A percentile compares a stretch with the other conserved stretches of the same genome.
Evolutionary conservation across 53 echinoderm and acorn worm genomes (phyloP).

Genomic region (Pentamera pediparva): DNA sequence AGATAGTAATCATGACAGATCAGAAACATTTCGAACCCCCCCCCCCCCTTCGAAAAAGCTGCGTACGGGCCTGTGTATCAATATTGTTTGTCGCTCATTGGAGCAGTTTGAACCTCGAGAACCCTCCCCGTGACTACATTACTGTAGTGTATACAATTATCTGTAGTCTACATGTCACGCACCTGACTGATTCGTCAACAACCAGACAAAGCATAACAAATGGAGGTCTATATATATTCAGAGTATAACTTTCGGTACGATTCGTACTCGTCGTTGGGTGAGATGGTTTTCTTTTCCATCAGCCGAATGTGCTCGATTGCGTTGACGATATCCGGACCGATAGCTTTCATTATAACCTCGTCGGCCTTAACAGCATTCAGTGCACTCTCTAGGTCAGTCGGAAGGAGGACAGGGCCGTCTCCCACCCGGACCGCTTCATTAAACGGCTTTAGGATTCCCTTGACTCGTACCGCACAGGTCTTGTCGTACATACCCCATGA

Average conservation of each 20-base stretch:
- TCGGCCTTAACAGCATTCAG: slow-evolving; percentile 48
- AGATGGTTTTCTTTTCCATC: slow-evolving; percentile 7
- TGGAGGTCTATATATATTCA: neutral
- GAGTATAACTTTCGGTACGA: neutral
- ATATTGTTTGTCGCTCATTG: too few relatives aligned
- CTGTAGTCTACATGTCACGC: too few relatives aligned
- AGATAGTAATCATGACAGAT: too few relatives aligned
- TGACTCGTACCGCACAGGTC: slow-evolving; percentile 36
- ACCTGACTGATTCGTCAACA: too few relatives aligned
- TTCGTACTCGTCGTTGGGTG: neutral
- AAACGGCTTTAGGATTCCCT: too few relatives aligned
- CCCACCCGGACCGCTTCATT: slow-evolving; percentile 1
- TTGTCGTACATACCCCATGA: slow-evolving; percentile 67
- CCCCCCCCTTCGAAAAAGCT: too few relatives aligned
- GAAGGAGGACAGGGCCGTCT: slow-evolving; percentile 1
- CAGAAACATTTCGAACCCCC: too few relatives aligned
- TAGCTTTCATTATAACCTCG: slow-evolving; percentile 41
- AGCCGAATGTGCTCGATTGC: slow-evolving; percentile 20
- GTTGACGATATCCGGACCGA: slow-evolving; percentile 52
- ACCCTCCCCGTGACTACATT: too few relatives aligned
- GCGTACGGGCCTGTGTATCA: too few relatives aligned
- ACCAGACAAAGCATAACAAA: too few relatives aligned
- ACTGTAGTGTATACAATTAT: too few relatives aligned
- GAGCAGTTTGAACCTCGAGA: too few relatives aligned
- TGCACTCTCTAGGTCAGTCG: slow-evolving; percentile 38